phyloP scores from a whole-genome alignment of 2,888 invertebrate species.

The Lasioglossum vierecki region DNA sequence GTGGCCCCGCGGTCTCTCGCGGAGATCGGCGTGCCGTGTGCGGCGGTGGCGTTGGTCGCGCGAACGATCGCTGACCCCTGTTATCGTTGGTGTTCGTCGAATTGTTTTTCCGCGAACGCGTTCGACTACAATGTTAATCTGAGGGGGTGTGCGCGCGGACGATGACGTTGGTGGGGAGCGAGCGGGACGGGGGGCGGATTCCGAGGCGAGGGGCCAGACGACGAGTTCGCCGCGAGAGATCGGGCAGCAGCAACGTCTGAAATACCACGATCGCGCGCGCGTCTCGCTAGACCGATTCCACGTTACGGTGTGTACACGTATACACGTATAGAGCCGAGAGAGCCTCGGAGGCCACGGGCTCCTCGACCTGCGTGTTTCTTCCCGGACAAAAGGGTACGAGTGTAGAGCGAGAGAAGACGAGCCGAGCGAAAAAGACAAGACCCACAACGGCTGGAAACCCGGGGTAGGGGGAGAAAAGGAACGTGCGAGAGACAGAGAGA shows the following conservation, averaged over 20 bases:
- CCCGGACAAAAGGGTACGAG: slow-evolving; percentile 60
- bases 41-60: slow-evolving; percentile 19
- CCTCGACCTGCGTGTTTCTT: slow-evolving; percentile 69
- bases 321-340: slow-evolving; percentile 17
- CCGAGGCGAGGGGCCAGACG: neutral
- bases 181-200: neutral
- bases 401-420: slow-evolving; percentile 54
- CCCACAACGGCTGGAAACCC: neutral
- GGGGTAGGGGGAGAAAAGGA: neutral
- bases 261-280: slow-evolving; percentile 38
- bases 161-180: neutral
- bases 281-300: slow-evolving; percentile 52
- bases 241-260: slow-evolving; percentile 14
- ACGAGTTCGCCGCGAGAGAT: slow-evolving; percentile 6
- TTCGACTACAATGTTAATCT: slow-evolving; percentile 31
- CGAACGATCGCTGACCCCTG: slow-evolving; percentile 55
- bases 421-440: slow-evolving; percentile 13
- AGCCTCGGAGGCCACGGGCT: slow-evolving; percentile 58
- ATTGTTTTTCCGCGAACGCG: slow-evolving; percentile 57
- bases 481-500: slow-evolving; percentile 26
- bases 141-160: slow-evolving; percentile 15
- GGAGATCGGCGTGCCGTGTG: slow-evolving; percentile 6
- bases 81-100: slow-evolving; percentile 42
- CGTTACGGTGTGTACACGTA: slow-evolving; percentile 30
- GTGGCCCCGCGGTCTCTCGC: neutral